Percentiles rank a stretch among this genome's conserved stretches.
These are phyloP conservation scores for Manduca sexta DNA, from an alignment of 1,140 invertebrate species.

Conservation along the genomic window DNA sequence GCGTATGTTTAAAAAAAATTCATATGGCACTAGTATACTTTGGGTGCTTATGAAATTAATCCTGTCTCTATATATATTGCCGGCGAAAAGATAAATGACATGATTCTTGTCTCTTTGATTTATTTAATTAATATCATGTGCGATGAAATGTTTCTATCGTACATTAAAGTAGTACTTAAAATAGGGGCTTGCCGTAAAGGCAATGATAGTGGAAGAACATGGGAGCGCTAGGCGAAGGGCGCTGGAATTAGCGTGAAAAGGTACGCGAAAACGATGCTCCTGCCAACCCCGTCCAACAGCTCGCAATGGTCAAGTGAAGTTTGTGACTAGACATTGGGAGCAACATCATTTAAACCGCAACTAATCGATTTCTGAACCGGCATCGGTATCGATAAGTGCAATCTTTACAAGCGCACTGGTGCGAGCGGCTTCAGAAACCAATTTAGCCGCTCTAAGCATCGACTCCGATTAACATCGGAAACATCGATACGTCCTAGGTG, in stretches of 20 bases:
- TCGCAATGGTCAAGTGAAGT: background rate
- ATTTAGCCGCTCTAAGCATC: constrained; percentile 31
- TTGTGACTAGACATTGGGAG: constrained; percentile 17
- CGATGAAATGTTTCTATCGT: constrained; percentile 24
- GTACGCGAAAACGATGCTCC: constrained; percentile 25
- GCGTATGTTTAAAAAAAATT: no score
- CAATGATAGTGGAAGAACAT: constrained; percentile 59
- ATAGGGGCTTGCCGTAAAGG: constrained; percentile 47
- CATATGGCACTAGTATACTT: no score
- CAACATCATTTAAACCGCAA: constrained; percentile 23
- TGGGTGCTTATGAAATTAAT: no score
- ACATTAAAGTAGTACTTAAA: constrained; percentile 33
- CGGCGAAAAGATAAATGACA: no score
- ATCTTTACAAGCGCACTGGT: no score
- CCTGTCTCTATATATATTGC: no score
- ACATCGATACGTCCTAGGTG: constrained; percentile 27
- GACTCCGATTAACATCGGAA: constrained; percentile 13
- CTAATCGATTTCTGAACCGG: constrained; percentile 35
- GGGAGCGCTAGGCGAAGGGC: constrained; percentile 60
- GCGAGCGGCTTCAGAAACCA: constrained; percentile 25
- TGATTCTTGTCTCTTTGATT: no score
- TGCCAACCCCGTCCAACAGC: constrained; percentile 8
- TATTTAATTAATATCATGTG: no score
- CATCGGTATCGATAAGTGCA: background rate
- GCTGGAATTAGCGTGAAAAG: constrained; percentile 45